Percentiles rank a stretch among this genome's conserved stretches.
Evolutionary conservation across 2,888 invertebrate species (phyloP).

Genomic region (Dastarcus helophoroides): DNA sequence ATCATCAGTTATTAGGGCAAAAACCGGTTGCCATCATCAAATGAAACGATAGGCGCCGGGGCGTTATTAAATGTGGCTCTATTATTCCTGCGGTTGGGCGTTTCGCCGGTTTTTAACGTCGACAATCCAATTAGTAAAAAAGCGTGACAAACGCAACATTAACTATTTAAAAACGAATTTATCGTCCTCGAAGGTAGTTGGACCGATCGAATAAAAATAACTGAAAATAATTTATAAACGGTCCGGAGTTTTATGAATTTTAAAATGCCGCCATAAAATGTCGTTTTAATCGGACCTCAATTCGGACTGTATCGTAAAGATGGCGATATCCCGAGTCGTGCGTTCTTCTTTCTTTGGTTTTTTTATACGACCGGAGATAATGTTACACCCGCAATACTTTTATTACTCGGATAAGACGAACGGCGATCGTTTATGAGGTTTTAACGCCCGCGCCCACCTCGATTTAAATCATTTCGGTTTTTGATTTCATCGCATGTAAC

Average conservation of each 20-base stretch:
- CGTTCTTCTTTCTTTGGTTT: neutral
- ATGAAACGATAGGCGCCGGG: too few relatives aligned
- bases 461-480: too few relatives aligned
- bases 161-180: constrained; percentile 9
- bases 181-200: constrained; percentile 9
- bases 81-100: too few relatives aligned
- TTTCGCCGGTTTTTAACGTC: too few relatives aligned
- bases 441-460: too few relatives aligned
- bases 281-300: constrained; percentile 3
- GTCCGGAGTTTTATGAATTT: constrained; percentile 2
- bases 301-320: constrained; percentile 2
- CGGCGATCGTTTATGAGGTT: neutral
- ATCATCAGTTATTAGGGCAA: too few relatives aligned
- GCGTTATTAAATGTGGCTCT: too few relatives aligned
- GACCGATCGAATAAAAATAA: constrained; percentile 1
- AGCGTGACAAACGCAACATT: constrained; percentile 11
- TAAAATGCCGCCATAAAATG: constrained; percentile 4
- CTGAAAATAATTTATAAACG: constrained; percentile 2
- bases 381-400: constrained; percentile 1
- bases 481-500: too few relatives aligned
- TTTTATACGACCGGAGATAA: too few relatives aligned
- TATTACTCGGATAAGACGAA: neutral
- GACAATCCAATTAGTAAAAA: constrained; percentile 13
- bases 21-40: too few relatives aligned
- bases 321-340: neutral